Conservation (phyloP, 1,140 invertebrate species). For the Pectinophora gossypiella region DNA sequence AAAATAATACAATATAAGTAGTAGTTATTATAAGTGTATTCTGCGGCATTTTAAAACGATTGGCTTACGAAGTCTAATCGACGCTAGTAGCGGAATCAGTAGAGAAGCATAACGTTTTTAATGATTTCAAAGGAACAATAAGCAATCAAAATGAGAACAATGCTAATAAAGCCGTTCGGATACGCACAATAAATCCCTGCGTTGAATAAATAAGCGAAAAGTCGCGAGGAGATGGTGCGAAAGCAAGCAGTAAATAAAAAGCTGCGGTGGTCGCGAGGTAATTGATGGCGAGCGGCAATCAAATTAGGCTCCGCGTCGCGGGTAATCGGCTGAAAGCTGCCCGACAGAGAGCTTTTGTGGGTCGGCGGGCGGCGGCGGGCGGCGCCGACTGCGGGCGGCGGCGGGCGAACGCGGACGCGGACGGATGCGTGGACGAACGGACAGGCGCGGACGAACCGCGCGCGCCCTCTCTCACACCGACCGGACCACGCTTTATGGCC, state of each 20-base stretch:
- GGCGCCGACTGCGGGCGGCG: neutral
- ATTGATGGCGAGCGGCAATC: slow-evolving; percentile 66
- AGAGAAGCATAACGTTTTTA: slow-evolving; percentile 27
- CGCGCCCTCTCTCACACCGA: too few relatives aligned
- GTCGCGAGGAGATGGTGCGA: slow-evolving; percentile 27
- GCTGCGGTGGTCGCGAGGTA: slow-evolving; percentile 50
- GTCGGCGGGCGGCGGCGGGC: slow-evolving; percentile 11
- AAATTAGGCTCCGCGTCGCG: slow-evolving; percentile 65
- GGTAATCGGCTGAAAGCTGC: slow-evolving; percentile 67
- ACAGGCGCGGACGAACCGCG: too few relatives aligned
- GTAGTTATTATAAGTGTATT: slow-evolving; percentile 10
- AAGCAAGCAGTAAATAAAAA: slow-evolving; percentile 54
- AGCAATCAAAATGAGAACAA: slow-evolving; percentile 43
- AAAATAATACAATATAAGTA: neutral
- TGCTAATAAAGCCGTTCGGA: slow-evolving; percentile 35
- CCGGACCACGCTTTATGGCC: too few relatives aligned
- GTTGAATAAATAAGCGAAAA: slow-evolving; percentile 40
- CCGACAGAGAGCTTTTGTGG: slow-evolving; percentile 55
- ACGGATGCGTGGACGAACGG: too few relatives aligned
- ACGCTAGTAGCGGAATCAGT: slow-evolving; percentile 14
- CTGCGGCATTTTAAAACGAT: slow-evolving; percentile 8
- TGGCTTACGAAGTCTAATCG: slow-evolving; percentile 11
- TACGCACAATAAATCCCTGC: slow-evolving; percentile 39
- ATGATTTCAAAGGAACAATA: slow-evolving; percentile 41
- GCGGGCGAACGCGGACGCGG: neutral